phyloP scores from a whole-genome alignment of 2,797 vertebrate genomes.

The Rhyacichthys aspro region DNA sequence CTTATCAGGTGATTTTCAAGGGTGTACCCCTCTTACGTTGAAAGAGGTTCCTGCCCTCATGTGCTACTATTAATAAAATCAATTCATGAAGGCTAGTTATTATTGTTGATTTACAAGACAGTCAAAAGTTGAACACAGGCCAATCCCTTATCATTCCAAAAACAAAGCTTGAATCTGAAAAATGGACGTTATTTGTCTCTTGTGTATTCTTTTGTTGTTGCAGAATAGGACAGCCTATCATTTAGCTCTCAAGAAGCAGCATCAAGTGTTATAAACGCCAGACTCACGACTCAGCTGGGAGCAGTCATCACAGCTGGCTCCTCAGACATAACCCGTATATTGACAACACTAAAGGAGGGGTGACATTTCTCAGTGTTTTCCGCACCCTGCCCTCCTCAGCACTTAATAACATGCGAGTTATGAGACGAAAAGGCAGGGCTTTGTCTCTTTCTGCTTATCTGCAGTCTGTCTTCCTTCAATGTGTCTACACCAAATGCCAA shows the following conservation, averaged over 20 bases:
- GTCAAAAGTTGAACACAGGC: background rate
- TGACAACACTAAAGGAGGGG: slow-evolving; percentile 22
- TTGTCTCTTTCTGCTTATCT: slow-evolving; percentile 14
- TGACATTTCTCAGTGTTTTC: slow-evolving; percentile 22
- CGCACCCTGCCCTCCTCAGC: background rate
- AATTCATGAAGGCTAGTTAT: too few relatives aligned
- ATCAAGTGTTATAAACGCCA: slow-evolving; percentile 26
- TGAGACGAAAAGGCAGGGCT: slow-evolving; percentile 15
- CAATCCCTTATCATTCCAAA: background rate
- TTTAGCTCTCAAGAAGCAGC: slow-evolving; percentile 30
- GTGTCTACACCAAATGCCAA: slow-evolving; percentile 15
- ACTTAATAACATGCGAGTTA: slow-evolving; percentile 12
- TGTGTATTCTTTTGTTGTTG: slow-evolving; percentile 5
- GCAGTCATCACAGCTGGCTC: slow-evolving; percentile 40
- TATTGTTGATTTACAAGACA: too few relatives aligned
- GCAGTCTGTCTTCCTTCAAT: slow-evolving; percentile 5
- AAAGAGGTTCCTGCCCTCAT: too few relatives aligned
- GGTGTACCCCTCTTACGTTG: too few relatives aligned
- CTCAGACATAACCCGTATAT: slow-evolving; percentile 13
- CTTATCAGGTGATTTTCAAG: too few relatives aligned
- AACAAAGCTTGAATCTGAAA: slow-evolving; percentile 13
- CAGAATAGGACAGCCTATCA: slow-evolving; percentile 35
- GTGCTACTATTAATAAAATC: too few relatives aligned
- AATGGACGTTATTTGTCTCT: slow-evolving; percentile 6
- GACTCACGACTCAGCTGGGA: slow-evolving; percentile 46